Conservation (phyloP, 2,888 invertebrate genomes). For the Escarpia spicata region DNA sequence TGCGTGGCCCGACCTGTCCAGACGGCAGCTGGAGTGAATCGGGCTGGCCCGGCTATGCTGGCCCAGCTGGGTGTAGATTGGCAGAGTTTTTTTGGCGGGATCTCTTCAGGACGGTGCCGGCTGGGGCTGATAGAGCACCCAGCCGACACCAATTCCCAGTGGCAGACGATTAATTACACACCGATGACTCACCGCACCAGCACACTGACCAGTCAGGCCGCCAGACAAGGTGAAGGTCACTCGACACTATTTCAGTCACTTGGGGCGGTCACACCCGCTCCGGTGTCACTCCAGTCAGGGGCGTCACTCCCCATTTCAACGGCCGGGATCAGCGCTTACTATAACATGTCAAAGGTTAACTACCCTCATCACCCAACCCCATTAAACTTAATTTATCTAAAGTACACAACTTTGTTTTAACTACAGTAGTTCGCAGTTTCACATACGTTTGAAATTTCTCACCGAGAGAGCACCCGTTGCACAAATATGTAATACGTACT, state of each 20-base stretch:
- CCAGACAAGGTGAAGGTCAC: conserved; percentile 16
- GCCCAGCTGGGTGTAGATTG: background rate
- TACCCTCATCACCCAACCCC: background rate
- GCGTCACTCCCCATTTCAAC: background rate
- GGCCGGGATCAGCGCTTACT: background rate
- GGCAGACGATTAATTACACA: background rate
- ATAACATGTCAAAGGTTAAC: background rate
- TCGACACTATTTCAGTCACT: background rate
- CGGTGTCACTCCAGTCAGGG: no score
- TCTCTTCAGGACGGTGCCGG: background rate
- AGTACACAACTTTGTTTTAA: background rate
- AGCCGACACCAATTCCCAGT: background rate
- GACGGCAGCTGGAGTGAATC: background rate
- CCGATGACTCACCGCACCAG: background rate
- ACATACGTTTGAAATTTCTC: background rate
- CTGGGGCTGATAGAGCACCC: background rate
- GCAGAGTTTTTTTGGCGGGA: background rate
- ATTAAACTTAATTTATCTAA: background rate
- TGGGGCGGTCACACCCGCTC: background rate
- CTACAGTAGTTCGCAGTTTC: background rate
- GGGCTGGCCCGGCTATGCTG: background rate
- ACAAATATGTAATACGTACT: background rate
- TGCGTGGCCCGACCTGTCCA: background rate
- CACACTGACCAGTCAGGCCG: conserved; percentile 5
- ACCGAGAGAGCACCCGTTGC: background rate